These are phyloP conservation scores for Limonius californicus DNA, from an alignment of 1,140 invertebrate species.

Conservation along the genomic window DNA sequence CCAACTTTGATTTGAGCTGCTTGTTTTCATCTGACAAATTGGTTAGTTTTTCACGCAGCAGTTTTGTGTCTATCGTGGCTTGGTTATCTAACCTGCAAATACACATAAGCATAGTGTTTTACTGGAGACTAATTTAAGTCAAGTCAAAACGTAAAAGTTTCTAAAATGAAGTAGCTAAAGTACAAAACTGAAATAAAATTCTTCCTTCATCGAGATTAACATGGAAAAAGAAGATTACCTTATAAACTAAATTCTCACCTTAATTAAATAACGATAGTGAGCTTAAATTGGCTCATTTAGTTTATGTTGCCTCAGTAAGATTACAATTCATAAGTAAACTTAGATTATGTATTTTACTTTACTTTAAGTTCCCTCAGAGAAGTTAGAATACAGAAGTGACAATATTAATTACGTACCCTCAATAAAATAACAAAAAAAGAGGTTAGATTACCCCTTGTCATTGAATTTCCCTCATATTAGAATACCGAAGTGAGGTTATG, in stretches of 20 bases:
- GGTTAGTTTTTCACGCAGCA: not conserved
- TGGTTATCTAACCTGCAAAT: constrained; percentile 32
- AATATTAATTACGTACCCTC: not conserved
- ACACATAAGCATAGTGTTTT: not conserved
- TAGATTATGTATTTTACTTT: too few species aligned
- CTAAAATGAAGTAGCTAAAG: not conserved
- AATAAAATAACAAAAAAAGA: not conserved
- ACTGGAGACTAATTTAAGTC: not conserved
- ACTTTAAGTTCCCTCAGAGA: too few species aligned
- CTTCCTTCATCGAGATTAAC: not conserved
- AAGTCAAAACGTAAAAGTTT: not conserved
- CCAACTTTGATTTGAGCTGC: constrained; percentile 54
- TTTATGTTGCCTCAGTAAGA: too few species aligned
- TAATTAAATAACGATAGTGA: too few species aligned
- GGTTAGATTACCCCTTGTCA: too few species aligned
- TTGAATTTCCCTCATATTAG: too few species aligned
- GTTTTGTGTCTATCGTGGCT: constrained; percentile 23
- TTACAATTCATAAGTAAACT: too few species aligned
- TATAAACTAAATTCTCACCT: too few species aligned
- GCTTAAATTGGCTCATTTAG: too few species aligned
- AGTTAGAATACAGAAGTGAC: too few species aligned
- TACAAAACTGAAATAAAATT: not conserved
- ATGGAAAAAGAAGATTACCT: too few species aligned
- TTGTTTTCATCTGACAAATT: constrained; percentile 50
- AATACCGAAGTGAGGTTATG: too few species aligned